Percentiles rank a stretch among this genome's conserved stretches.
Evolutionary conservation across 2,113 vertebrate species (phyloP).

Genomic region (Trogon surrucura): DNA sequence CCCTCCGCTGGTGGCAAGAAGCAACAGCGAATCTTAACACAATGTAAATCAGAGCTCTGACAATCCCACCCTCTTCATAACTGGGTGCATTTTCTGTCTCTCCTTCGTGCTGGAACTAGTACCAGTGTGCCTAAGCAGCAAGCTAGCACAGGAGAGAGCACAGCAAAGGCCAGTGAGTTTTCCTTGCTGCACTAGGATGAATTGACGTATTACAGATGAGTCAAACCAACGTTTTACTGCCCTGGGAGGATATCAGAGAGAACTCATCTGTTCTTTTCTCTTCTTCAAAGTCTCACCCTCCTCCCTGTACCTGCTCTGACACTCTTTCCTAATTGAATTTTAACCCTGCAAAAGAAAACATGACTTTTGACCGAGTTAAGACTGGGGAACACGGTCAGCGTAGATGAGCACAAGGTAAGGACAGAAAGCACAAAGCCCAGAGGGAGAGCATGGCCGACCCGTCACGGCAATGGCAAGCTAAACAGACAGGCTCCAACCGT

Average conservation of each 20-base stretch:
- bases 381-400: background rate
- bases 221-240: conserved; percentile 1
- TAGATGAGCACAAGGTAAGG: background rate
- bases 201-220: background rate
- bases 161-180: background rate
- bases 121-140: background rate
- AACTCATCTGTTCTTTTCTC: background rate
- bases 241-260: background rate
- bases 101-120: background rate
- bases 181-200: background rate
- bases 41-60: background rate
- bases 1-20: background rate
- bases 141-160: background rate
- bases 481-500: background rate
- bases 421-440: background rate
- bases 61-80: background rate
- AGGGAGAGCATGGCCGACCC: background rate
- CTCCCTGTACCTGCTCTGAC: background rate
- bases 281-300: background rate
- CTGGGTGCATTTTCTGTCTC: background rate
- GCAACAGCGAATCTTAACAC: background rate
- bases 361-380: background rate
- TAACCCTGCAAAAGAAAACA: background rate
- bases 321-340: background rate
- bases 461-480: background rate